Base-by-base conservation (phyloP, 1,140 invertebrate genomes). In the Nomia melanderi region DNA sequence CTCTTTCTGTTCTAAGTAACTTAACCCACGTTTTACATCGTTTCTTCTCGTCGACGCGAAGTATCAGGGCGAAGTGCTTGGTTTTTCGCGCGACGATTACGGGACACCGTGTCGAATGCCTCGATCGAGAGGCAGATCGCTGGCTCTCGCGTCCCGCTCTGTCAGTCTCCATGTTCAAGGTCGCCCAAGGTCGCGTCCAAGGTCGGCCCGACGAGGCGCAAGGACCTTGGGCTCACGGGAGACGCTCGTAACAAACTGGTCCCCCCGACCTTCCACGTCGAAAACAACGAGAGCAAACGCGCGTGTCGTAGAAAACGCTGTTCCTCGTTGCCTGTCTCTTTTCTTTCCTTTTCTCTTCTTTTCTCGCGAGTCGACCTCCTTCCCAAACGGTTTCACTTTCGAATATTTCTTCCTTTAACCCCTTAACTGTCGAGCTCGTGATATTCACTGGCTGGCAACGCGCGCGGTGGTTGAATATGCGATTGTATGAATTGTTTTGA, bases 141-240 rank as follows among this genome's bases (percentile, higher is more conserved):
- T 44, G 53, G 36, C 66, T 27, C 72, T 23, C 54, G 31, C 27
- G 20, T 65, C 31, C 60, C 69, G 56, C 76, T 79, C 70, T 44
- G 54, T 80, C 76, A 50, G 78, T 60, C 77, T 76, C 41, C 41
- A n/a, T n/a, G 84, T 57, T 86, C 88, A 90, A 90, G 88, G 89
- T 90, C 89, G 88, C 66, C 83, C 89, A 90, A 90, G 89, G 88
- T 90, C 88, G 88, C 89, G 88, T 70, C 82, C 89, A 90, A 90
- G 89, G 88, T 90, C 88, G 88, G 12, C 79, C 66, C 83, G 82
- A 79, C n/a, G 81, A 78, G 74, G 56, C 59, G 41, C 87, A 87
- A 86, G 84, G 84, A 88, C 86, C 88, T 90, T 78, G 83, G 76
- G 50, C 65, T n/a, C n/a, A 50, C 70, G 62, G 78, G 75, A 69